phyloP scores from a whole-genome alignment of 1,140 invertebrate genomes.

The Cephus cinctus region DNA sequence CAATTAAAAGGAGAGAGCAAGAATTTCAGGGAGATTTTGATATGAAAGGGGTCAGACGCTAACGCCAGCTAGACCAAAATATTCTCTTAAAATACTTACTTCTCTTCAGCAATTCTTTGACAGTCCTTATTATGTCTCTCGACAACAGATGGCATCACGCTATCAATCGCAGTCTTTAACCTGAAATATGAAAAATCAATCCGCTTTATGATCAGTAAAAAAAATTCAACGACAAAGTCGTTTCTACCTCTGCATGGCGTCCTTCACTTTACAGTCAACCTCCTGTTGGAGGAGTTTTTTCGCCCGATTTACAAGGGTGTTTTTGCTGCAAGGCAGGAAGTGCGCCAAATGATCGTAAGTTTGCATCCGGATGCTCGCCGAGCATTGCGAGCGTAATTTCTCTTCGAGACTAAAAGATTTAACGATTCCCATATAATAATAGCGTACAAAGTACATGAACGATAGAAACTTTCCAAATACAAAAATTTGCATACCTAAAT shows the following conservation, averaged over 20 bases:
- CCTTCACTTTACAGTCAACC: slow-evolving; percentile 60
- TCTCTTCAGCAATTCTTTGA: slow-evolving; percentile 57
- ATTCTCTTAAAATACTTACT: slow-evolving; percentile 56
- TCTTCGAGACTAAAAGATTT: slow-evolving; percentile 66
- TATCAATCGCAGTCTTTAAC: slow-evolving; percentile 58
- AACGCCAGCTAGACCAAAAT: too few relatives aligned
- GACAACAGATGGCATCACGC: slow-evolving; percentile 59
- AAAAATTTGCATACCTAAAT: slow-evolving; percentile 55
- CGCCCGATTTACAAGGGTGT: slow-evolving; percentile 65
- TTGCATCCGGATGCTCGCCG: slow-evolving; percentile 53
- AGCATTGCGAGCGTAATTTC: slow-evolving; percentile 52
- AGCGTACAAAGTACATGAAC: slow-evolving; percentile 4
- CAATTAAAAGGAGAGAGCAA: too few relatives aligned
- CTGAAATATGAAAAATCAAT: slow-evolving; percentile 36
- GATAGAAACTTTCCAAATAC: slow-evolving; percentile 5
- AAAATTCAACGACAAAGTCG: too few relatives aligned
- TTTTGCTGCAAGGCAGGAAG: slow-evolving; percentile 67
- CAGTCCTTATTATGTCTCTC: slow-evolving; percentile 62
- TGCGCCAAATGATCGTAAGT: slow-evolving; percentile 65
- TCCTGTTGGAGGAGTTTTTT: slow-evolving; percentile 65
- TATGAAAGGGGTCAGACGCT: too few relatives aligned
- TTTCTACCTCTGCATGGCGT: slow-evolving; percentile 52
- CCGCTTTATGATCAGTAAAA: not conserved
- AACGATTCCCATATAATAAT: slow-evolving; percentile 29
- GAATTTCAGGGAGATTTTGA: too few relatives aligned